Percentiles rank a stretch among this genome's conserved stretches.
Evolutionary conservation across 2,113 vertebrate genomes (phyloP).

Genomic region (Tympanuchus pallidicinctus): DNA sequence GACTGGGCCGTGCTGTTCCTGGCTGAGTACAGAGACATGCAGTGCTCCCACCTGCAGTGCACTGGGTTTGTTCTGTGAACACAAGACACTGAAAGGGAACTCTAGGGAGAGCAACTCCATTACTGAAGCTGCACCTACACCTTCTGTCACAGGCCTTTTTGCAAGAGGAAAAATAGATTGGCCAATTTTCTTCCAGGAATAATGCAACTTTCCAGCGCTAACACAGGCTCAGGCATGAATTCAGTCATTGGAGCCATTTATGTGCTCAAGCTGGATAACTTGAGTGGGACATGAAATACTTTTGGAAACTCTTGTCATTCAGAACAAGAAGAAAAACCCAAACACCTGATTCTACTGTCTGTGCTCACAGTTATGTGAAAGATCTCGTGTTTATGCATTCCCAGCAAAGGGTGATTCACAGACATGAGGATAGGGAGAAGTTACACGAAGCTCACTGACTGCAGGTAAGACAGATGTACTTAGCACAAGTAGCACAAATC

Average conservation of each 20-base stretch:
- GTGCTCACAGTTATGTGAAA: not conserved
- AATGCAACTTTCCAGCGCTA: not conserved
- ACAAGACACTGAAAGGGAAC: not conserved
- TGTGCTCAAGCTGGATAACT: not conserved
- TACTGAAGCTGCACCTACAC: not conserved
- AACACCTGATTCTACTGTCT: not conserved
- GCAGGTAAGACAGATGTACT: not conserved
- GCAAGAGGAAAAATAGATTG: not conserved
- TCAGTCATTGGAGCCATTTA: not conserved
- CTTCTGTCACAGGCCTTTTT: not conserved
- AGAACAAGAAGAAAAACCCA: not conserved
- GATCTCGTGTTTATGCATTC: not conserved
- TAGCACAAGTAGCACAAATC: not conserved
- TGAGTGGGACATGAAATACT: not conserved
- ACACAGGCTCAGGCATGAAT: not conserved
- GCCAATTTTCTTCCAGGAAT: not conserved
- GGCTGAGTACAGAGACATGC: not conserved
- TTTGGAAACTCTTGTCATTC: not conserved
- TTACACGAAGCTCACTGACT: not conserved
- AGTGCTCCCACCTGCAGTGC: not conserved
- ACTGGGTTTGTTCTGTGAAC: not conserved
- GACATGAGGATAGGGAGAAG: not conserved
- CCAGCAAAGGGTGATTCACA: not conserved
- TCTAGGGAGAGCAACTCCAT: not conserved
- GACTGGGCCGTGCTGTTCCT: accelerated